Base-by-base conservation (phyloP, 2,888 invertebrate genomes). In the Oxytorus armatus region DNA sequence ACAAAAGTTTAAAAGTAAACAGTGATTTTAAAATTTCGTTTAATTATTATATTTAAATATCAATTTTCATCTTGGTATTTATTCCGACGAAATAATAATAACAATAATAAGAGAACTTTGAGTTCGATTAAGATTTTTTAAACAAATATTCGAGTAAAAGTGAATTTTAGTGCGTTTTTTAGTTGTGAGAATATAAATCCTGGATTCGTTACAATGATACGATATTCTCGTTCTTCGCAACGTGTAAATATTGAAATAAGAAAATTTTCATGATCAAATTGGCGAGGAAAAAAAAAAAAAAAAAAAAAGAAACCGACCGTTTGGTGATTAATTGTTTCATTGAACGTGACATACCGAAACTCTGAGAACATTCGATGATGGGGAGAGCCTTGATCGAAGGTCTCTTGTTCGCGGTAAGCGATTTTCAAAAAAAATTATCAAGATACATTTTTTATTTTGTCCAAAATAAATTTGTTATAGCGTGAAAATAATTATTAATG, bases 321-420 rank as follows among this genome's bases (percentile, higher is more conserved):
- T 55, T 18, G 53, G 36, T 61, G 5, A 36, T 33, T 11, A 14
- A 74, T 18, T 16, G 3, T 42, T 51, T 55, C 14, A 39, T 44
- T 29, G 63, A 69, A 33, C 16, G 44, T 21, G 8, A 14, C 16
- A 21, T 39, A 23, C 10, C 36, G 16, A 33, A 10, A 4, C 25
- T 5, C 21, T 16, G 14, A n/a, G 16, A 53, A 51, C 11, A 29
- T 18, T 57, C 39, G 55, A 79, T 18, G 33, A 79, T 79, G 79
- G 75, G 49, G 23, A 65, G 57, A 65, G 51, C 51, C n/a, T 42
- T 36, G 65, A 47, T 70, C 21, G 44, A 75, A 51, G 51, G 47
- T 70, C 23, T 70, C 33, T 11, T 75, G 23, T 23, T 75, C n/a
- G 33, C 44, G 79, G 79, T 79, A 70, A 79, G 77, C 0, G 0